A percentile compares a stretch with the other conserved stretches of the same genome.
Conservation (phyloP, 2,888 invertebrate genomes). For the Leucozona laternaria region DNA sequence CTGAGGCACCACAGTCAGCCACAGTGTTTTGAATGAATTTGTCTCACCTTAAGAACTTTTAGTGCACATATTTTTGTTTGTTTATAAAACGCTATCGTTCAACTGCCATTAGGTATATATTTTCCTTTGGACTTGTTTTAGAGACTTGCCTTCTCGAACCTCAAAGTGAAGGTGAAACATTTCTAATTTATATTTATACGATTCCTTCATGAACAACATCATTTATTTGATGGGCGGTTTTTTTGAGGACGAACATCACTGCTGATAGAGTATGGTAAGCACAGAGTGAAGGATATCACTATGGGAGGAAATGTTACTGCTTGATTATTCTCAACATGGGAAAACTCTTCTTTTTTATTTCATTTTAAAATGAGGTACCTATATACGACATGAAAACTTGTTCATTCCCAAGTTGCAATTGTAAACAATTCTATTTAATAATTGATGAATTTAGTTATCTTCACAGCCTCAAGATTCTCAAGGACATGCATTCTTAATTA, state of each 20-base stretch:
- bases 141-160: not conserved
- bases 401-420: conserved; percentile 65
- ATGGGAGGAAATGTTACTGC: conserved; percentile 36
- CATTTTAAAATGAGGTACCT: conserved; percentile 6
- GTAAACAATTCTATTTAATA: conserved; percentile 64
- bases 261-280: conserved; percentile 32
- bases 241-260: not conserved
- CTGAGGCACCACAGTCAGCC: too few species aligned
- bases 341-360: conserved; percentile 37
- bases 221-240: conserved; percentile 20
- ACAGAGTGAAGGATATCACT: conserved; percentile 38
- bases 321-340: conserved; percentile 70
- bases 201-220: conserved; percentile 41
- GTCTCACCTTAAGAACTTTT: conserved; percentile 5
- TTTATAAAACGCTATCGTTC: conserved; percentile 20
- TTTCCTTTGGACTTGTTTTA: conserved; percentile 13
- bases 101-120: conserved; percentile 58
- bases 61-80: not conserved
- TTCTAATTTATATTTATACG: conserved; percentile 74
- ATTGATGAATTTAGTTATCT: conserved; percentile 62
- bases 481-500: conserved; percentile 60
- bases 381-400: conserved; percentile 49
- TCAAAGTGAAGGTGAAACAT: conserved; percentile 38
- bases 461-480: conserved; percentile 28
- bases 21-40: conserved; percentile 48